These are phyloP conservation scores for Balaeniceps rex DNA, from an alignment of 2,113 vertebrate genomes.

Conservation along the genomic window DNA sequence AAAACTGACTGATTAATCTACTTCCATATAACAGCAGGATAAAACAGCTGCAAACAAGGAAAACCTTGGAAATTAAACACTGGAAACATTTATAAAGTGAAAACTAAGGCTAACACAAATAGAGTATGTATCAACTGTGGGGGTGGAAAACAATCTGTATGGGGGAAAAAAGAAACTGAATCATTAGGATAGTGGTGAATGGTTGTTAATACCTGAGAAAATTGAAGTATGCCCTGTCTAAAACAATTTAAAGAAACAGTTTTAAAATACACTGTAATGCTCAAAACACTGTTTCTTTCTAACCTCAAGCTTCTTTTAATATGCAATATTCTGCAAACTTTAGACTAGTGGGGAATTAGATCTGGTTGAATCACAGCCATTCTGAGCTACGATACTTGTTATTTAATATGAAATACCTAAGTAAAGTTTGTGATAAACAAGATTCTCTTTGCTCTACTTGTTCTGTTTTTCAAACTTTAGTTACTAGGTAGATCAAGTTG, in stretches of 20 bases:
- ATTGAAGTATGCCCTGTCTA: background rate
- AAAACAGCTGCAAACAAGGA: constrained; percentile 52
- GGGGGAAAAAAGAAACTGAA: background rate
- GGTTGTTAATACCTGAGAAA: background rate
- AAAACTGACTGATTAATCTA: constrained; percentile 50
- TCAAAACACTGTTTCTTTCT: background rate
- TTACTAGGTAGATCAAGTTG: background rate
- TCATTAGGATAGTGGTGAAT: background rate
- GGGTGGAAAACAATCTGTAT: constrained; percentile 36
- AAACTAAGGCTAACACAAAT: constrained; percentile 38
- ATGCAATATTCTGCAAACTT: background rate
- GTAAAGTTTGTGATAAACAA: background rate
- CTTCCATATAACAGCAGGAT: constrained; percentile 22
- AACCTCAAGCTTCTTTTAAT: background rate
- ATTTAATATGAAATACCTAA: background rate
- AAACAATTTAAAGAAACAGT: background rate
- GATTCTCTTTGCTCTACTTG: background rate
- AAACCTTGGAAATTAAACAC: constrained; percentile 24
- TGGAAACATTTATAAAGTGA: constrained; percentile 63
- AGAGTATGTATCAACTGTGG: background rate
- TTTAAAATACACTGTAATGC: background rate
- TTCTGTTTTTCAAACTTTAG: background rate
- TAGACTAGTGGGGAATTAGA: background rate
- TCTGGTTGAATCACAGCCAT: background rate
- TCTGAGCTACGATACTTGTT: background rate